Evolutionary conservation across 2,797 vertebrate genomes (phyloP), one percentile per base, ranked within the genome.

Genomic region (Rallus crepitans): DNA sequence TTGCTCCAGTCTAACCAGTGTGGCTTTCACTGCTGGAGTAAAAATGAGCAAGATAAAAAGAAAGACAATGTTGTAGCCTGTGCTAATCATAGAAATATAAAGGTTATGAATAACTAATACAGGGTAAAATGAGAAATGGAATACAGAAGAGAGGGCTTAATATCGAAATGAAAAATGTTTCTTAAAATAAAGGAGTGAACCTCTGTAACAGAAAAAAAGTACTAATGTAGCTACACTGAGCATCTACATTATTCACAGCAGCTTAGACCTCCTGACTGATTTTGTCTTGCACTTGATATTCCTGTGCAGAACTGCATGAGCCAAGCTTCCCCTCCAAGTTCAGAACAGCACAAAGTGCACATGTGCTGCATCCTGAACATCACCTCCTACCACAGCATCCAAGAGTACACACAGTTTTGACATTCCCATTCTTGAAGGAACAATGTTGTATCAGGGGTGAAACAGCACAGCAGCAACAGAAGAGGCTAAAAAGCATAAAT

Each of bases 31-130:
- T 77, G n/a, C 27, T 65, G 37, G n/a, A 88, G 53, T 83, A 73
- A 78, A 91, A 93, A 80, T 78, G 66, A 79, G 76, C 63, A 68
- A 92, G 73, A 96, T 97, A 70, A 94, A 96, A 94, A 83, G 71
- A 90, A 94, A 81, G 84, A 75, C 50, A 90, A 85, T 70, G 31
- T 80, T 84, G 64, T 93, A 89, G 71, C 37, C 66, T 42, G 35
- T 84, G 73, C 57, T 87, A 88, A 83, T 92, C 93, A 91, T 25
- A 77, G 75, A 95, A 92, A 93, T 87, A 64, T 80, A 89, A 94
- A 92, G 69, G 77, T 90, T 94, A 96, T 94, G 92, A 96, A 97
- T 93, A 96, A 87, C 83, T 97, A 96, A 97, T 93, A 60, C 52
- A 72, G 20, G 28, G 18, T 25, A 61, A 68, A 93, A 95, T 88